Conservation (phyloP, 2,797 vertebrate species). For the Crenichthys baileyi region DNA sequence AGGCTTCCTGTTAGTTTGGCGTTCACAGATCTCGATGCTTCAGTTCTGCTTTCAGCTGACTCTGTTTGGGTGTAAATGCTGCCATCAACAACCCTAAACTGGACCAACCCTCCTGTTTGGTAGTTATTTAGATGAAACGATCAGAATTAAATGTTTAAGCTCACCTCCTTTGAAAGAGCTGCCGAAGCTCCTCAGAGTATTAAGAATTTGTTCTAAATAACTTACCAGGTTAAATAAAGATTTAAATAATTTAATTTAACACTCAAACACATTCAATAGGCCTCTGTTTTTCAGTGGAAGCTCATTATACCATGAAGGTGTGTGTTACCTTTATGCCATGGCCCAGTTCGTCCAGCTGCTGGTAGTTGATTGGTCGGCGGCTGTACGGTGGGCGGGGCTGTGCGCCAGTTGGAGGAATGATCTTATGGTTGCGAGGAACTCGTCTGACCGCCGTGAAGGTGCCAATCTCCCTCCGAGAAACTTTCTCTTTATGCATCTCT, state of each 20-base stretch:
- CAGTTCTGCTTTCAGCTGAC: slow-evolving; percentile 34
- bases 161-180: background rate
- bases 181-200: background rate
- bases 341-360: slow-evolving; percentile 83
- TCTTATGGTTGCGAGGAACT: slow-evolving; percentile 76
- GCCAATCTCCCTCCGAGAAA: slow-evolving; percentile 87
- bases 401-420: slow-evolving; percentile 58
- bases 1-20: slow-evolving; percentile 39
- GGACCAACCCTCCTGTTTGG: background rate
- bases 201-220: too few species aligned
- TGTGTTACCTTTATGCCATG: slow-evolving; percentile 87
- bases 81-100: background rate
- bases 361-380: slow-evolving; percentile 86
- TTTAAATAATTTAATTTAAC: too few species aligned
- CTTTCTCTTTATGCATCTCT: slow-evolving; percentile 90
- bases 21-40: background rate
- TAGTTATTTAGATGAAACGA: background rate
- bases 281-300: too few species aligned
- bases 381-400: slow-evolving; percentile 79
- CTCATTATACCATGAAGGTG: background rate
- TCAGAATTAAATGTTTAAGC: background rate
- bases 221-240: too few species aligned
- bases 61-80: background rate
- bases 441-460: slow-evolving; percentile 73
- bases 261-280: background rate